A percentile compares a stretch with the other conserved stretches of the same genome.
Conservation (phyloP, 2,113 vertebrate species). For the Pipra filicauda region DNA sequence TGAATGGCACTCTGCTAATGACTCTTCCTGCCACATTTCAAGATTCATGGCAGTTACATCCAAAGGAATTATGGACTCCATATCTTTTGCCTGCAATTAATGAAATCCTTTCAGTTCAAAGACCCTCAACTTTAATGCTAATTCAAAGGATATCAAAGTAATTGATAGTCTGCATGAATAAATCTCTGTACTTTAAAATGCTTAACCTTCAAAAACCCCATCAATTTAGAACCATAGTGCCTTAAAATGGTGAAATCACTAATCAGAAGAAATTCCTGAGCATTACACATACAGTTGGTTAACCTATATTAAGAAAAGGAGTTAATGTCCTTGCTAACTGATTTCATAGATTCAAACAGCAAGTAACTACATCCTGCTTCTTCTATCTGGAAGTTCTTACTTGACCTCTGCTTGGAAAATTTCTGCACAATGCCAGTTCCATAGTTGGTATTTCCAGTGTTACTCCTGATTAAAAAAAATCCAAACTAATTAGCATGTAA, state of each 20-base stretch:
- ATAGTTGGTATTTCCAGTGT: not conserved
- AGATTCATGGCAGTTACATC: slow-evolving; percentile 47
- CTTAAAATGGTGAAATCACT: slow-evolving; percentile 3
- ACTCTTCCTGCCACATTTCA: slow-evolving; percentile 53
- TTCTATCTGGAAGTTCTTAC: not conserved
- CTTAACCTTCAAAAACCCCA: slow-evolving; percentile 16
- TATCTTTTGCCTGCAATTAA: slow-evolving; percentile 50
- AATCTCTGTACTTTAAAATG: slow-evolving; percentile 40
- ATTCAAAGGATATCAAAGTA: slow-evolving; percentile 51
- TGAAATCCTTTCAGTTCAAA: slow-evolving; percentile 51
- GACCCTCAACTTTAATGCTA: slow-evolving; percentile 18
- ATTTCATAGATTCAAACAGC: not conserved
- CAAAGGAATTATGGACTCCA: slow-evolving; percentile 42
- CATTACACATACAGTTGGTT: not conserved
- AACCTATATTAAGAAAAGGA: not conserved
- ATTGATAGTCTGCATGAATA: slow-evolving; percentile 48
- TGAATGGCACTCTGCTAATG: slow-evolving; percentile 59
- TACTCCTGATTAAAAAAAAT: not conserved
- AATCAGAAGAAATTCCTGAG: slow-evolving; percentile 8
- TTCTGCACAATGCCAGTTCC: not conserved
- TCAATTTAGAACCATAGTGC: slow-evolving; percentile 10
- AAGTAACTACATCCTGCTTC: not conserved
- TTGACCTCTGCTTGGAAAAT: not conserved
- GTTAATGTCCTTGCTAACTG: not conserved
- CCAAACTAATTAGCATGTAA: slow-evolving; percentile 51